phyloP scores from a whole-genome alignment of 2,113 vertebrate species.

The Procavia capensis region DNA sequence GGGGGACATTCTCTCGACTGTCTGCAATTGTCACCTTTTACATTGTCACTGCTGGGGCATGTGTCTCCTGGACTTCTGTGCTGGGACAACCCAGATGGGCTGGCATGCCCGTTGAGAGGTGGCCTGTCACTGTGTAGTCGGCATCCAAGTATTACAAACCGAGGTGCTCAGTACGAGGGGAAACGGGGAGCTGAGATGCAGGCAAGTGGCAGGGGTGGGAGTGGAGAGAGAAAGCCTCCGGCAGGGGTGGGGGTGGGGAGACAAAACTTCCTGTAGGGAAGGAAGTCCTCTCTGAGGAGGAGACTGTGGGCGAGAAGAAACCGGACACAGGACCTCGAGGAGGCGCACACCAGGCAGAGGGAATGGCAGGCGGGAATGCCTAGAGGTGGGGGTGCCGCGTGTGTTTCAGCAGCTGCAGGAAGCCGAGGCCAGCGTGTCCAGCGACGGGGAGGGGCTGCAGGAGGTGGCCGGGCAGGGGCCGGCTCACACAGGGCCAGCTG shows the following conservation, averaged over 20 bases:
- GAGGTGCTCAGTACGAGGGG: neutral
- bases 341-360: neutral
- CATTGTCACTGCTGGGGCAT: neutral
- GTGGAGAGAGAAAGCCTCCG: neutral
- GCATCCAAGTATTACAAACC: no score
- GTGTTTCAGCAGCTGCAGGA: no score
- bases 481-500: neutral
- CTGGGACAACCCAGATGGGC: neutral
- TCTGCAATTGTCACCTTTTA: neutral
- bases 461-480: neutral
- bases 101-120: neutral
- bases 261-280: neutral
- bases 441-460: rapidly evolving
- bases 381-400: neutral
- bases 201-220: neutral
- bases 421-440: rapidly evolving
- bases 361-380: neutral
- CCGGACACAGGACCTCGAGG: neutral
- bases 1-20: neutral
- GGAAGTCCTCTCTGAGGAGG: neutral
- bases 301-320: neutral
- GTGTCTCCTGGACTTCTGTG: neutral
- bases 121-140: rapidly evolving
- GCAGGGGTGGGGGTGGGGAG: neutral
- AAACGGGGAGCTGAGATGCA: rapidly evolving